Percentiles rank a stretch among this genome's conserved stretches.
These are phyloP conservation scores for Dryobotodes eremita DNA, from an alignment of 2,888 invertebrate genomes.

Conservation along the genomic window DNA sequence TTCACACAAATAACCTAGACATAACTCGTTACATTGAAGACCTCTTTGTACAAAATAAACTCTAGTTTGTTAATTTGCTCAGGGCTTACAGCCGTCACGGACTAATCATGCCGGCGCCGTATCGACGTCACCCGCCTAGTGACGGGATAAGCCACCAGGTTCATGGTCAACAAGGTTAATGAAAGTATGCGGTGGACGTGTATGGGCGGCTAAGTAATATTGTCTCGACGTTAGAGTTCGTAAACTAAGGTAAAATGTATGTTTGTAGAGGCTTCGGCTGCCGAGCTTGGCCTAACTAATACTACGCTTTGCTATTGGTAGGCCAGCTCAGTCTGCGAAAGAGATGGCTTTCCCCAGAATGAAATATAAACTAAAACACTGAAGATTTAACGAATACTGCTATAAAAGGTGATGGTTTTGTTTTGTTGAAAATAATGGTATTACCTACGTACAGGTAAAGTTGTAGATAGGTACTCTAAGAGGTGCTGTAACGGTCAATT, in stretches of 20 bases:
- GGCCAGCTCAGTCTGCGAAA: background rate
- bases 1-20: slow-evolving; percentile 5
- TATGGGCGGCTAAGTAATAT: background rate
- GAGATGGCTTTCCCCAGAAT: background rate
- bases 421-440: background rate
- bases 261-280: background rate
- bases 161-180: slow-evolving; percentile 56
- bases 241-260: slow-evolving; percentile 29
- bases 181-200: slow-evolving; percentile 22
- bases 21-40: slow-evolving; percentile 28
- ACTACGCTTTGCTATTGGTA: background rate
- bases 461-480: background rate
- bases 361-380: background rate
- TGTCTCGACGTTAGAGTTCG: background rate
- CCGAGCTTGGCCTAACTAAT: background rate
- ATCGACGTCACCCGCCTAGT: slow-evolving; percentile 40
- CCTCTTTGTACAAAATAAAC: slow-evolving; percentile 30
- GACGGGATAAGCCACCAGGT: slow-evolving; percentile 27
- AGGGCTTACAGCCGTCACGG: slow-evolving; percentile 32
- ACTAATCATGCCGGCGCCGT: slow-evolving; percentile 50
- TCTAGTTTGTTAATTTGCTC: slow-evolving; percentile 50
- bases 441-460: background rate
- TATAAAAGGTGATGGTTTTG: background rate
- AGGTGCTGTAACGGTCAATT: background rate
- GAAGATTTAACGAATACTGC: background rate